A percentile compares a stretch with the other conserved stretches of the same genome.
Conservation (phyloP, 64 coral and sea anemone species). For the Dendronephthya gigantea region DNA sequence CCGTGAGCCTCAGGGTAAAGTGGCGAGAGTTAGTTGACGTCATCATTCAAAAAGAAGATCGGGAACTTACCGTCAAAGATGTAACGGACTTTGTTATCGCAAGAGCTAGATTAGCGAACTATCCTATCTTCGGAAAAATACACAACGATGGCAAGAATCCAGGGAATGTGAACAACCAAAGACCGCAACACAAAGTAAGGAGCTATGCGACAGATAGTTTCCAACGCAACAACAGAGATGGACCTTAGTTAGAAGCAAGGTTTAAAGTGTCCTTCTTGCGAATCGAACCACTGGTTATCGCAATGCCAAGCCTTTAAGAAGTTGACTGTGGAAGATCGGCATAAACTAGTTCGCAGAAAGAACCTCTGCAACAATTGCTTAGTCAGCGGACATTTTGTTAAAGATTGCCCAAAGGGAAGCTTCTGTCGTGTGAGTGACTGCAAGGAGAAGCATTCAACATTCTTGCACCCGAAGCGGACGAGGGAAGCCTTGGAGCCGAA, state of each 20-base stretch:
- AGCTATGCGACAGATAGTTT: background rate
- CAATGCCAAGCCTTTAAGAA: background rate
- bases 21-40: too few relatives aligned
- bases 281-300: background rate
- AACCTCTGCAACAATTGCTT: slow-evolving; percentile 41
- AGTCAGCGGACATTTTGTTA: slow-evolving; percentile 5
- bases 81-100: too few relatives aligned
- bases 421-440: slow-evolving; percentile 45
- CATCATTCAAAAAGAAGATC: too few relatives aligned
- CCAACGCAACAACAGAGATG: too few relatives aligned
- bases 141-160: background rate
- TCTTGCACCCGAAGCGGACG: slow-evolving; percentile 16
- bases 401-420: slow-evolving; percentile 2
- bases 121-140: background rate
- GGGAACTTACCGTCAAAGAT: too few relatives aligned
- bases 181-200: too few relatives aligned
- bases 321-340: background rate
- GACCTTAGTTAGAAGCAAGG: too few relatives aligned
- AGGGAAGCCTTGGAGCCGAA: background rate
- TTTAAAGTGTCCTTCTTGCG: background rate
- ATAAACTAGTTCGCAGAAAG: slow-evolving; percentile 11
- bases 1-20: background rate
- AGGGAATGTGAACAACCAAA: background rate
- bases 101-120: too few relatives aligned
- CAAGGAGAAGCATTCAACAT: slow-evolving; percentile 31